phyloP scores from a whole-genome alignment of 2,797 vertebrate genomes.

The Paramormyrops hopkinsi region DNA sequence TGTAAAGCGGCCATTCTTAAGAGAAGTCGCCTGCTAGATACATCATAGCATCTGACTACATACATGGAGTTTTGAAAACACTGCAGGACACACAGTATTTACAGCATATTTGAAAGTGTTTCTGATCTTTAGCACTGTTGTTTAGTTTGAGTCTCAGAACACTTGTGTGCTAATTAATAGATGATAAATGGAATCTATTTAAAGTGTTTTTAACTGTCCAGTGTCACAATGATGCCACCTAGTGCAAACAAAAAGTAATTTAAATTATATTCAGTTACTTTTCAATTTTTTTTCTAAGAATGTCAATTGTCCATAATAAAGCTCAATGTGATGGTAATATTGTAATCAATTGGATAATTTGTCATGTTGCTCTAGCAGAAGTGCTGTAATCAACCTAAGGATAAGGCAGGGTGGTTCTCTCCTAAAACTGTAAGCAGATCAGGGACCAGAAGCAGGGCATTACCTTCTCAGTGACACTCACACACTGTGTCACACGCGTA shows the following conservation, averaged over 20 bases:
- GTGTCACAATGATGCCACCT: not conserved
- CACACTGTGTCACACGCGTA: not conserved
- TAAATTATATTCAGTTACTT: not conserved
- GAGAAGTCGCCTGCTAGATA: not conserved
- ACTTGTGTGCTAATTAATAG: not conserved
- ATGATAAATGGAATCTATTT: not conserved
- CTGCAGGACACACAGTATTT: not conserved
- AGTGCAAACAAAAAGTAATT: not conserved
- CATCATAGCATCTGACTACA: not conserved
- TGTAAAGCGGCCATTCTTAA: not conserved
- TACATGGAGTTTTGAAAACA: not conserved
- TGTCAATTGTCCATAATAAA: not conserved
- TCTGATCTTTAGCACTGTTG: not conserved
- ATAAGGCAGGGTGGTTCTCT: not conserved
- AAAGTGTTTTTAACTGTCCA: not conserved
- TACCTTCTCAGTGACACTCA: slow-evolving; percentile 38
- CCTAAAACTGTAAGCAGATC: slow-evolving; percentile 4
- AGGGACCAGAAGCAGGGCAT: slow-evolving; percentile 26
- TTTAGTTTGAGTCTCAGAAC: not conserved
- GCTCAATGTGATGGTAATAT: not conserved
- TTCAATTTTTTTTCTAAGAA: not conserved
- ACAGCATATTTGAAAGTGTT: not conserved
- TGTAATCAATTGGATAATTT: not conserved
- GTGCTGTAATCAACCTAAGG: not conserved
- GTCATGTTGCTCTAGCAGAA: not conserved